These are phyloP conservation scores for Muscina levida DNA, from an alignment of 2,888 invertebrate species.

Conservation along the genomic window DNA sequence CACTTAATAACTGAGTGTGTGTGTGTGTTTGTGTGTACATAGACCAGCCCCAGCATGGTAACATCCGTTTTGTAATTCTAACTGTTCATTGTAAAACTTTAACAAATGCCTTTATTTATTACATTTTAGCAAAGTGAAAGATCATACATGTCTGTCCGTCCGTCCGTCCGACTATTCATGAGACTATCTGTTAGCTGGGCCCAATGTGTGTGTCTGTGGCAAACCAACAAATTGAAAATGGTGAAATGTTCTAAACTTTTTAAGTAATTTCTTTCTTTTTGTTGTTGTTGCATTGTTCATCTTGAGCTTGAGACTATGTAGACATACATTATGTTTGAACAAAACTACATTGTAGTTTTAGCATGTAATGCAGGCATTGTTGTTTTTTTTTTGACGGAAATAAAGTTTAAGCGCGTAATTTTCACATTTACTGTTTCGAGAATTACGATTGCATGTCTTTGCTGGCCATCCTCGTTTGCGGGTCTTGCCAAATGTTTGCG, in stretches of 20 bases:
- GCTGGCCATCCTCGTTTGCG: too few relatives aligned
- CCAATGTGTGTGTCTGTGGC: neutral
- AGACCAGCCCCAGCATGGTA: neutral
- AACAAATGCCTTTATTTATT: slow-evolving; percentile 47
- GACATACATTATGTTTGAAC: slow-evolving; percentile 45
- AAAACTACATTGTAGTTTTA: slow-evolving; percentile 13
- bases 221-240: slow-evolving; percentile 9
- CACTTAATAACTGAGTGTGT: too few relatives aligned
- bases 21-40: too few relatives aligned
- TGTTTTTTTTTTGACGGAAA: neutral
- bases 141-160: neutral
- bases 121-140: slow-evolving; percentile 2
- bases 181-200: neutral
- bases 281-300: neutral
- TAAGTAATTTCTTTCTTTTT: slow-evolving; percentile 11
- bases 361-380: too few relatives aligned
- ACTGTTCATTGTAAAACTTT: slow-evolving; percentile 47
- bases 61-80: slow-evolving; percentile 43
- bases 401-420: too few relatives aligned
- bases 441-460: too few relatives aligned
- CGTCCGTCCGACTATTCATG: neutral
- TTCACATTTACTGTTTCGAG: too few relatives aligned
- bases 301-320: slow-evolving; percentile 14
- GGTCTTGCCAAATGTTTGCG: too few relatives aligned
- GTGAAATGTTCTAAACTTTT: slow-evolving; percentile 1